Evolutionary conservation across 2,888 invertebrate species (phyloP), one percentile per base, ranked within the genome.

Genomic region (Chirona hameri): DNA sequence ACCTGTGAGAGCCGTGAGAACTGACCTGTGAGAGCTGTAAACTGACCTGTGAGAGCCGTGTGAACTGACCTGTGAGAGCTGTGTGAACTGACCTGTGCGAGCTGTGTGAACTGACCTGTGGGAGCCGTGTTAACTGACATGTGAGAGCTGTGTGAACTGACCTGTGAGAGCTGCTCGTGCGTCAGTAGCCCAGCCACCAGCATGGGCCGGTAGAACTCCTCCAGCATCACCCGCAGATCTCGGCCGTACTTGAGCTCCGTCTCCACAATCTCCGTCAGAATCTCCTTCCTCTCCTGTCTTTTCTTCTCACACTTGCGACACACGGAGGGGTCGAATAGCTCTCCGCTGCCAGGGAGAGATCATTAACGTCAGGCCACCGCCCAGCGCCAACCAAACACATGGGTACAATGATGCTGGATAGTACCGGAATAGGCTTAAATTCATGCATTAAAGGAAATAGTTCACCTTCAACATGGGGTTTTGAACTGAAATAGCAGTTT

Each of bases 231-330:
- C 87, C 94, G 93, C 86, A 98, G 90, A 88, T 98, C 98, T 82
- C 97, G 91, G 31, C 97, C 96, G 87, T 98, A 98, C 87, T 97
- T 98, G 87, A 96, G 93, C 89, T 98, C 98, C 2, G 98, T 98
- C 89, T 98, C 97, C 9, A 97, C 95, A 84, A 98, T 96, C 90
- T 98, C 98, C 7, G 94, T 94, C 82, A 98, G 94, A 60, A 97
- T 97, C 90, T 98, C 97, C 87, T 96, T 96, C 83, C 97, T 91
- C 88, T 98, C 97, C 15, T 94, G 92, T 83, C 97, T 91, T 87
- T 94, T 94, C 87, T 96, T 95, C 83, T 93, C 91, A 88, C 98
- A 98, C 88, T 96, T 95, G 85, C 94, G 91, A 88, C 97, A 98
- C 57, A 88, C 92, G 84, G 95, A 89, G 0, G 94, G 94, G 52